Evolutionary conservation across 2,888 invertebrate species (phyloP), one percentile per base, ranked within the genome.

Genomic region (Molorchus minor): DNA sequence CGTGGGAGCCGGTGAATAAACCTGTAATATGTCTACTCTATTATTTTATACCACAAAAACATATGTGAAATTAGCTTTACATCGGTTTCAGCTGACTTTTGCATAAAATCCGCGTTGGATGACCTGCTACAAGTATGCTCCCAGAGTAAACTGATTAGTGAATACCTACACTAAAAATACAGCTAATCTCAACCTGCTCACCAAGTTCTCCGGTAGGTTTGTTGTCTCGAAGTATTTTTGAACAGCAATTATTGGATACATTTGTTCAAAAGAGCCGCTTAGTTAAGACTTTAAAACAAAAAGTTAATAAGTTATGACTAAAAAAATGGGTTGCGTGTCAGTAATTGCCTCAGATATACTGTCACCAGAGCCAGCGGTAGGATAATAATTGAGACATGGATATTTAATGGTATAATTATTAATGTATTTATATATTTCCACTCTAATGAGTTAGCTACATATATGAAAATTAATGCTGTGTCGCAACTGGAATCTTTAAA

Each of bases 341-440:
- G 54, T 69, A 71, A 71, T 70, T 67, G 58, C 64, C 43, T 44
- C 65, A 49, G 16, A 49, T 5, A 49, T 38, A 49, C 49, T 49
- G 49, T 49, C 49, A 49, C 36, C 47, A 47, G 33, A 17, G 35
- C 36, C 47, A 47, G 33, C 35, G 35, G 33, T 33, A 33, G 38
- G 38, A 49, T 49, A 49, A 49, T 49, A 49, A 49, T 49, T 49
- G 49, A 38, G 49, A 49, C 49, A 20, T 38, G 38, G 49, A 49
- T 38, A 49, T 49, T 49, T 49, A 49, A 49, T 49, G 49, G 38
- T 49, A 49, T 49, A 36, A 47, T 47, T 47, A 47, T 12, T 47
- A 47, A 36, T 47, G 49, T 29, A 49, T 49, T 49, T 49, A 49
- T 49, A 38, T 49, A 19, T 49, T 40, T 49, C 49, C 12, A 12